A percentile compares a stretch with the other conserved stretches of the same genome.
These are phyloP conservation scores for Abrostola tripartita DNA, from an alignment of 2,888 invertebrate species.

Conservation along the genomic window DNA sequence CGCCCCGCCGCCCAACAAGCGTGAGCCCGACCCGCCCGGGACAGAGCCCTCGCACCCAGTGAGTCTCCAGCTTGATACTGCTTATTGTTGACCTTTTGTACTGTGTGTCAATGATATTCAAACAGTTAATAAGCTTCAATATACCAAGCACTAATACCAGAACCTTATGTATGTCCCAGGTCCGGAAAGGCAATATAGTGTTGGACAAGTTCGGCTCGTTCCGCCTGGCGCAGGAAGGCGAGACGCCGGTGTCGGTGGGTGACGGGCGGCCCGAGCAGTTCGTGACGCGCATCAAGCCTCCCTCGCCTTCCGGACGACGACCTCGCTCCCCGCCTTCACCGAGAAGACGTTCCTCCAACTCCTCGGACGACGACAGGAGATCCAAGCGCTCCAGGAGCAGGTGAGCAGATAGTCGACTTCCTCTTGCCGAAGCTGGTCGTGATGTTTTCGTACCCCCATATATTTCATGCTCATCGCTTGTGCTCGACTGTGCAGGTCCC, in stretches of 20 bases:
- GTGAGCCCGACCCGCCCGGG: slow-evolving; percentile 88
- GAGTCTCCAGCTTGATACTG: slow-evolving; percentile 10
- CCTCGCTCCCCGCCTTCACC: slow-evolving; percentile 83
- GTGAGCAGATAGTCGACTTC: slow-evolving; percentile 53
- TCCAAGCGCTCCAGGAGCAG: slow-evolving; percentile 82
- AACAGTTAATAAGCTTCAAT: no score
- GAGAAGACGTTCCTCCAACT: slow-evolving; percentile 82
- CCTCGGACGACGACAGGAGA: slow-evolving; percentile 76
- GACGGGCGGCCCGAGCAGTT: slow-evolving; percentile 86
- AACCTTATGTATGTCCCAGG: slow-evolving; percentile 63
- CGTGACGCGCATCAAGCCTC: slow-evolving; percentile 84
- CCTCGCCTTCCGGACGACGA: slow-evolving; percentile 75
- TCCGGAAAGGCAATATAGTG: slow-evolving; percentile 89
- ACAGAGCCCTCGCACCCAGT: slow-evolving; percentile 81
- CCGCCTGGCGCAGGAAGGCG: slow-evolving; percentile 89
- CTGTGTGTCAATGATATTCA: no score
- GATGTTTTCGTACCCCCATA: not conserved
- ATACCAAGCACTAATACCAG: no score
- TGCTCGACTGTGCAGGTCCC: slow-evolving; percentile 76
- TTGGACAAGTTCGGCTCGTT: slow-evolving; percentile 93
- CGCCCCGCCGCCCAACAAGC: slow-evolving; percentile 84
- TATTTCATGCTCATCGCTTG: not conserved
- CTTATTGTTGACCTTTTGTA: no score
- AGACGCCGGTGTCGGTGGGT: slow-evolving; percentile 82
- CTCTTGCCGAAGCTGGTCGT: no score